A percentile compares a stretch with the other conserved stretches of the same genome.
Evolutionary conservation across 2,797 vertebrate genomes (phyloP).

Genomic region (Spea hammondii): DNA sequence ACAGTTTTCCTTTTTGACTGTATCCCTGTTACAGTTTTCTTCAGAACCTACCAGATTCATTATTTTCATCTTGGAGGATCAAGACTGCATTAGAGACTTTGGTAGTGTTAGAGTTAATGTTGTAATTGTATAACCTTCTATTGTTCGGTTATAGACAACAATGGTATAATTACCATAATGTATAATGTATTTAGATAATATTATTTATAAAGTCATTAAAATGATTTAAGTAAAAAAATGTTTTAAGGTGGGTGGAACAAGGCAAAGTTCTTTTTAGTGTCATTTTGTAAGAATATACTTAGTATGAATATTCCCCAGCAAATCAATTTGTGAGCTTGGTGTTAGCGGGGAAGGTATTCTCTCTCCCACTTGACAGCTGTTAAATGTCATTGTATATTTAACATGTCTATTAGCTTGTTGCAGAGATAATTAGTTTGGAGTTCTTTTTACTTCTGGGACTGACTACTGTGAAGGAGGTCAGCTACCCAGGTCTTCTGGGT

Average conservation of each 20-base stretch:
- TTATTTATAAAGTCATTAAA: constrained; percentile 7
- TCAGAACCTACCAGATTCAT: no score
- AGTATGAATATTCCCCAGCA: constrained; percentile 32
- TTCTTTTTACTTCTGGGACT: constrained; percentile 30
- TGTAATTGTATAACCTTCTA: background rate
- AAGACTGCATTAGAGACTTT: no score
- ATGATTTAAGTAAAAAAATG: constrained; percentile 15
- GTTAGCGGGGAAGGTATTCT: constrained; percentile 32
- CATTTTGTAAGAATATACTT: constrained; percentile 23
- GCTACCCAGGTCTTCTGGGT: constrained; percentile 15
- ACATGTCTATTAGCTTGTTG: constrained; percentile 46
- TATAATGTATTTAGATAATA: background rate
- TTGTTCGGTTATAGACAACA: background rate
- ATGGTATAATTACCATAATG: constrained; percentile 2
- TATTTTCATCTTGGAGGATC: no score
- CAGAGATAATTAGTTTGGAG: constrained; percentile 49
- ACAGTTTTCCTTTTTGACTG: no score
- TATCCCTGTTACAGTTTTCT: no score
- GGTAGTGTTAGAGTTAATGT: background rate
- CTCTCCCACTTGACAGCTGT: constrained; percentile 51
- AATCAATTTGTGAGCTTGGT: constrained; percentile 30
- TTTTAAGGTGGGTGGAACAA: constrained; percentile 39
- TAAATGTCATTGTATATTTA: constrained; percentile 52
- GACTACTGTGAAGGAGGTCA: constrained; percentile 42
- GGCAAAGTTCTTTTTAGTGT: constrained; percentile 3